Percentiles rank a stretch among this genome's conserved stretches.
Conservation (phyloP, 1,140 invertebrate genomes). For the Drosophila elegans region DNA sequence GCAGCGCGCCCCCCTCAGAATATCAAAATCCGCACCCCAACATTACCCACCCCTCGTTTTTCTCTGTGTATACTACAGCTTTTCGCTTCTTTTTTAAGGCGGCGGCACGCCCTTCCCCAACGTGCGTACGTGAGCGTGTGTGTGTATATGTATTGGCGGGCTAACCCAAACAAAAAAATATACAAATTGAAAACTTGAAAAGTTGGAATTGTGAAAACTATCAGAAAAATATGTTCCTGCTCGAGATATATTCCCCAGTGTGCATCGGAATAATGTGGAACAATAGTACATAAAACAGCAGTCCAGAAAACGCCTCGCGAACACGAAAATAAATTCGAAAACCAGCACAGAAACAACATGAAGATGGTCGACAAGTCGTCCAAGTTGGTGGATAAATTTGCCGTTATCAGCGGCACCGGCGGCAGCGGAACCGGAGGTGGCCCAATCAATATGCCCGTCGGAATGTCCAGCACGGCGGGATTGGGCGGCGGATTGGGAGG, state of each 20-base stretch:
- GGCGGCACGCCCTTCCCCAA: constrained; percentile 54
- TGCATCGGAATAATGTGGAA: constrained; percentile 52
- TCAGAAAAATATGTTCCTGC: constrained; percentile 34
- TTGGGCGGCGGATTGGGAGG: constrained; percentile 11
- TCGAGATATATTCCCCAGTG: constrained; percentile 28
- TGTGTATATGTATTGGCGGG: constrained; percentile 20
- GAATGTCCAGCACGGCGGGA: constrained; percentile 29
- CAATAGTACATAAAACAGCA: constrained; percentile 45
- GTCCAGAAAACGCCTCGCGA: constrained; percentile 25
- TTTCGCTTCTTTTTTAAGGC: constrained; percentile 50
- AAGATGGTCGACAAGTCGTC: constrained; percentile 84
- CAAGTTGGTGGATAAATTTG: constrained; percentile 83
- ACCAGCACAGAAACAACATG: constrained; percentile 52
- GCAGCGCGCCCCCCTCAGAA: constrained; percentile 39
- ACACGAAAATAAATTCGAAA: constrained; percentile 12
- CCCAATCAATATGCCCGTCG: constrained; percentile 28
- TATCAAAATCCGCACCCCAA: constrained; percentile 3
- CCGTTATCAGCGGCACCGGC: constrained; percentile 53
- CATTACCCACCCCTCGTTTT: constrained; percentile 17
- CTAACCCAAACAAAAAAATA: constrained; percentile 8
- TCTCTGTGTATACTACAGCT: constrained; percentile 61
- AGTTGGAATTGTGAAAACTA: constrained; percentile 20
- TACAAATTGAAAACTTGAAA: constrained; percentile 12
- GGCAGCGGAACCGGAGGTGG: constrained; percentile 25
- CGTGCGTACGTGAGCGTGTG: constrained; percentile 12